phyloP scores from a whole-genome alignment of 2,113 vertebrate genomes.

The Phalacrocorax brasilianus region DNA sequence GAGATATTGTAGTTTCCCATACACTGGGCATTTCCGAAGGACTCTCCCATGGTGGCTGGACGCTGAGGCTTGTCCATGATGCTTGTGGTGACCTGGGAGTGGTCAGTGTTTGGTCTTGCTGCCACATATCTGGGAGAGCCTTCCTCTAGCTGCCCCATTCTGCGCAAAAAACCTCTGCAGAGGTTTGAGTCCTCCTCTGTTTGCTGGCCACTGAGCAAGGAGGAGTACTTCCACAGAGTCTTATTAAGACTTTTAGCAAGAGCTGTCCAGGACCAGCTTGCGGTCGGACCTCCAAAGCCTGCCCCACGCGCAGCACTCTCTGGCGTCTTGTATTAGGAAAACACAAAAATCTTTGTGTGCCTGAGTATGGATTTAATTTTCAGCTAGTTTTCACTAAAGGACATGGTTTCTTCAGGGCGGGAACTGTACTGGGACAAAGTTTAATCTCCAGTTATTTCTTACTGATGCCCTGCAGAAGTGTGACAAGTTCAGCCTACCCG shows the following conservation, averaged over 20 bases:
- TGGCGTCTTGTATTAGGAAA: not conserved
- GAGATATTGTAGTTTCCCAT: not conserved
- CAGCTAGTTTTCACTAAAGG: not conserved
- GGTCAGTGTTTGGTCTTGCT: not conserved
- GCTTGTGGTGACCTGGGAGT: not conserved
- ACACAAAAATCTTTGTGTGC: not conserved
- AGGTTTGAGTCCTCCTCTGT: not conserved
- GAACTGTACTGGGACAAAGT: not conserved
- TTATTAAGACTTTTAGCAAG: not conserved
- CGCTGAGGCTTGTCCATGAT: not conserved
- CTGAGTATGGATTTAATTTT: not conserved
- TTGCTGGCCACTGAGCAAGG: accelerated
- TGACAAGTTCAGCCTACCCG: not conserved
- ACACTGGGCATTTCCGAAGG: not conserved
- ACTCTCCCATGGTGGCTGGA: accelerated
- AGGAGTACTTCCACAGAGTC: not conserved
- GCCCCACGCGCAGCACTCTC: accelerated
- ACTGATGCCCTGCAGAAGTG: not conserved
- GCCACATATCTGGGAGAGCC: accelerated
- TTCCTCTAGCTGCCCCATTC: not conserved
- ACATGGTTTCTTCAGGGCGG: not conserved
- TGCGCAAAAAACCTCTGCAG: not conserved
- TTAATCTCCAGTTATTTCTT: not conserved
- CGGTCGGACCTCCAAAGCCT: not conserved
- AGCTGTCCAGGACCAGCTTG: not conserved